A percentile compares a stretch with the other conserved stretches of the same genome.
These are phyloP conservation scores for Brachionus rotundiformis DNA, from an alignment of 1,140 invertebrate species.

Conservation along the genomic window DNA sequence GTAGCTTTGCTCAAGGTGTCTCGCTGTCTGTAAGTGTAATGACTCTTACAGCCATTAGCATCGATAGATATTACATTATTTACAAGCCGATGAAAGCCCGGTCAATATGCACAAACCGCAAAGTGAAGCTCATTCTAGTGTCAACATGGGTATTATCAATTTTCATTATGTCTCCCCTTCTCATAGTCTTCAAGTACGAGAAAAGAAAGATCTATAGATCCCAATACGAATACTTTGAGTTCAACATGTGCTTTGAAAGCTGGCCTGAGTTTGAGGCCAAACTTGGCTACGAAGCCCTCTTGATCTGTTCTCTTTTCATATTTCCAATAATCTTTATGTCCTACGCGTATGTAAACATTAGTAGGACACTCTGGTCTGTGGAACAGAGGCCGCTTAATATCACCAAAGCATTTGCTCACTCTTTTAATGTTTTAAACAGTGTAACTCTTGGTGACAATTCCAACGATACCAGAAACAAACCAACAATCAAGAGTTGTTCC, in stretches of 20 bases:
- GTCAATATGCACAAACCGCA: constrained; percentile 17
- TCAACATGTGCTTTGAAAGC: constrained; percentile 34
- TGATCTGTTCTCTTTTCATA: constrained; percentile 32
- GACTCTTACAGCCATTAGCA: constrained; percentile 10
- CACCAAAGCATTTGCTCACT: not conserved
- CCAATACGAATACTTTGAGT: constrained; percentile 15
- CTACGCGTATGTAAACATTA: constrained; percentile 29
- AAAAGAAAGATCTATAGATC: not conserved
- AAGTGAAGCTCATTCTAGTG: constrained; percentile 10
- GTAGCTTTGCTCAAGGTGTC: constrained; percentile 41
- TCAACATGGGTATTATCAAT: constrained; percentile 4
- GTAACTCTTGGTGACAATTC: not conserved
- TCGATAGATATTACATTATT: constrained; percentile 45
- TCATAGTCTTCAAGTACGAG: constrained; percentile 32
- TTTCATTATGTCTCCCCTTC: constrained; percentile 32
- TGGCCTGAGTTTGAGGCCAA: constrained; percentile 44
- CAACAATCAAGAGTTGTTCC: not conserved
- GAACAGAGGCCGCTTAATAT: not conserved
- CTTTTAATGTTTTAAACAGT: not conserved
- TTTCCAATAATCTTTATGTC: constrained; percentile 48
- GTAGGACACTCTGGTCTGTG: constrained; percentile 31
- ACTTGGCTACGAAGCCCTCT: constrained; percentile 18
- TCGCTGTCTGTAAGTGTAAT: constrained; percentile 39
- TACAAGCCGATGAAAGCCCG: constrained; percentile 47
- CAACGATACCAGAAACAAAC: not conserved